Conservation (phyloP, 92 coral and sea anemone genomes). For the Parazoanthus atlanticus region DNA sequence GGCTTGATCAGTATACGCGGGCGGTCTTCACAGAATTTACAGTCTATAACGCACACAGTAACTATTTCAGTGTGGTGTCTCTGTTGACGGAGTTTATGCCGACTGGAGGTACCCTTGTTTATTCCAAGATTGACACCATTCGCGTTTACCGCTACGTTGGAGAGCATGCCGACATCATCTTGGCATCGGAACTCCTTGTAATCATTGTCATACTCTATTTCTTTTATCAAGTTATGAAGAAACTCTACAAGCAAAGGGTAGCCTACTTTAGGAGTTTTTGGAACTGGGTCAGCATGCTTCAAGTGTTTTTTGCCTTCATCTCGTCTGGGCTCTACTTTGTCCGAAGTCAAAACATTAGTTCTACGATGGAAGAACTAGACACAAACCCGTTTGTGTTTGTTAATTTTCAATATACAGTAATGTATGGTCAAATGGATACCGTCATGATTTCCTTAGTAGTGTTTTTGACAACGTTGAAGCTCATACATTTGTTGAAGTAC, state of each 20-base stretch:
- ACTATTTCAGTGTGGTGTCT: slow-evolving; percentile 69
- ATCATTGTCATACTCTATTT: slow-evolving; percentile 59
- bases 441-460: slow-evolving; percentile 71
- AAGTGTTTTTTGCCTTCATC: slow-evolving; percentile 63
- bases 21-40: slow-evolving; percentile 72
- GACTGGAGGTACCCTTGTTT: slow-evolving; percentile 61
- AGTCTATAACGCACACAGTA: slow-evolving; percentile 69
- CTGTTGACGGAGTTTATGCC: slow-evolving; percentile 67
- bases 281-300: slow-evolving; percentile 74
- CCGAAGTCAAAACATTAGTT: slow-evolving; percentile 59
- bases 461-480: slow-evolving; percentile 75
- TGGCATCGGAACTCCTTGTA: slow-evolving; percentile 71
- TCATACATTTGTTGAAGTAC: slow-evolving; percentile 69
- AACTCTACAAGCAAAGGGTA: slow-evolving; percentile 57
- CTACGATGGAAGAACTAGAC: slow-evolving; percentile 65
- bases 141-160: slow-evolving; percentile 72
- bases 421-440: slow-evolving; percentile 61
- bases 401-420: slow-evolving; percentile 67
- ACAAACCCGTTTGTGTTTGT: slow-evolving; percentile 79
- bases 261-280: slow-evolving; percentile 68
- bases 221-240: slow-evolving; percentile 59
- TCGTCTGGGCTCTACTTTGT: slow-evolving; percentile 69
- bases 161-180: slow-evolving; percentile 33
- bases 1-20: slow-evolving; percentile 73
- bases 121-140: slow-evolving; percentile 64